These are phyloP conservation scores for Wiebesia pumilae DNA, from an alignment of 1,140 invertebrate species.

Conservation along the genomic window DNA sequence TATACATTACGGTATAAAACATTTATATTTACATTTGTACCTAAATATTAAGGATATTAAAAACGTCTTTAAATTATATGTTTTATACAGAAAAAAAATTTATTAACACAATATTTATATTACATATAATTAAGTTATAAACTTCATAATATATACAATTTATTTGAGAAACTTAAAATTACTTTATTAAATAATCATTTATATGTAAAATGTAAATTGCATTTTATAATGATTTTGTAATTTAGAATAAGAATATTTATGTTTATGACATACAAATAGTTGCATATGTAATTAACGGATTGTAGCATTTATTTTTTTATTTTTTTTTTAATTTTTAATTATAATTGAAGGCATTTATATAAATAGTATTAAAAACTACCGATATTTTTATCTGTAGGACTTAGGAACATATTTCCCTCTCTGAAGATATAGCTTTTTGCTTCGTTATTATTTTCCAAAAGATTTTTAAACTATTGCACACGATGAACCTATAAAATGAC, in stretches of 20 bases:
- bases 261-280: background rate
- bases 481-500: background rate
- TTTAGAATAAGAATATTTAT: slow-evolving; percentile 27
- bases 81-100: slow-evolving; percentile 45
- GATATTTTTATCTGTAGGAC: slow-evolving; percentile 7
- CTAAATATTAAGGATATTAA: background rate
- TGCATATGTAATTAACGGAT: background rate
- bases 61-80: slow-evolving; percentile 12
- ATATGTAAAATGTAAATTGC: background rate
- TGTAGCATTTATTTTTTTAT: background rate
- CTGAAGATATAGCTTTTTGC: background rate
- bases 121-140: slow-evolving; percentile 39
- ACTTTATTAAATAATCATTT: slow-evolving; percentile 29
- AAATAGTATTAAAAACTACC: slow-evolving; percentile 26
- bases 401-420: slow-evolving; percentile 23
- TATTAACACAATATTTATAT: slow-evolving; percentile 29
- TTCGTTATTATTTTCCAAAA: background rate
- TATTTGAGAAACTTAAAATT: slow-evolving; percentile 22
- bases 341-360: background rate
- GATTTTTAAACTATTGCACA: slow-evolving; percentile 30
- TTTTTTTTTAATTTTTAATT: background rate
- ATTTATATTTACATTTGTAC: slow-evolving; percentile 10
- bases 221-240: slow-evolving; percentile 23
- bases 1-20: background rate
- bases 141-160: slow-evolving; percentile 41